Evolutionary conservation across 35 echinoderm and acorn worm genomes (phyloP), one percentile per base, ranked within the genome.

Genomic region (Holothuria glaberrima): DNA sequence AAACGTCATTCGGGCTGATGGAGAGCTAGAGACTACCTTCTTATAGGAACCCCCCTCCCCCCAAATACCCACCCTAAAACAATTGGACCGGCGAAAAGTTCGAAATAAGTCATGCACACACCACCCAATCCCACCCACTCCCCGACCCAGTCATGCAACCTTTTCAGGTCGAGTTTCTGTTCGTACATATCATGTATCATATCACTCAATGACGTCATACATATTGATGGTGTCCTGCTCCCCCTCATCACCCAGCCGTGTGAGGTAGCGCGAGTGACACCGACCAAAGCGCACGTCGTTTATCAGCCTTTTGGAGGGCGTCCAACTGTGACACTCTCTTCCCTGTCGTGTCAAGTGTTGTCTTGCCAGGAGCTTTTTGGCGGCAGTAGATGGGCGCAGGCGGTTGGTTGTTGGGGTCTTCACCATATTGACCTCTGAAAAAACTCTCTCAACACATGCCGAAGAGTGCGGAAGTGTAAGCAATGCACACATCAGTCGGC

Each of bases 381-480:
- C 73, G 73, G 29, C 12, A 33, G 73, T 77, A 16, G 73, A 77
- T 48, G 73, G 17, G n/a, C 22, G 73, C 30, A 77, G 73, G 30
- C 73, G 73, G 30, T 77, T 77, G 31, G 73, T 77, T 34, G n/a
- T 34, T 38, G 73, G 12, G 30, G 73, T 77, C 73, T 77, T 77
- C 21, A 83, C 57, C 80, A 83, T 83, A 60, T 83, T 83, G 5
- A 83, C 80, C 34, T 83, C 48, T 29, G 80, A 83, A 25, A 83
- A 83, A 30, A 83, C 57, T n/a, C 80, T 5, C 57, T 83, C 80
- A n/a, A n/a, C n/a, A n/a, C n/a, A n/a, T n/a, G n/a, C n/a, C n/a
- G n/a, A n/a, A n/a, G n/a, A n/a, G n/a, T 83, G 80, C 20, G 80
- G 80, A 25, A 83, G 57, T 57, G 80, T 48, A 38, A 83, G 80